Evolutionary conservation across 2,888 invertebrate genomes (phyloP).

Genomic region (Tachystola acroxantha): DNA sequence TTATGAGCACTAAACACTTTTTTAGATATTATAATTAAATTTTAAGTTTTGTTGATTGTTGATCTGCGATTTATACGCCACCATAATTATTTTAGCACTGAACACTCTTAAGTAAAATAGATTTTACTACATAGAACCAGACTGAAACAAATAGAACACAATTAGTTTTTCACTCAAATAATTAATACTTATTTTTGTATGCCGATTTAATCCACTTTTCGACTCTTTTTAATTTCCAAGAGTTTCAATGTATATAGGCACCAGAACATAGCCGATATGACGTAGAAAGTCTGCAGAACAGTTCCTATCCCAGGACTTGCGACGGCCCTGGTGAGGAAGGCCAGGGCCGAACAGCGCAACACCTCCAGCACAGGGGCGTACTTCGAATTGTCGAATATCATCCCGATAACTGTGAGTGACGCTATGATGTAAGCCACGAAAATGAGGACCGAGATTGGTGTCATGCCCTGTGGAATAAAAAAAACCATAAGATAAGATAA

Average conservation of each 20-base stretch:
- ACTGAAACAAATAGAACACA: too few relatives aligned
- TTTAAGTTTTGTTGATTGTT: too few relatives aligned
- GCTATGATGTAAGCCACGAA: slow-evolving; percentile 82
- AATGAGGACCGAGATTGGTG: slow-evolving; percentile 75
- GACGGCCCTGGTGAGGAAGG: slow-evolving; percentile 63
- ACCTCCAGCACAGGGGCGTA: slow-evolving; percentile 81
- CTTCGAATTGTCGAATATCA: slow-evolving; percentile 83
- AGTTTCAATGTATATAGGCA: slow-evolving; percentile 78
- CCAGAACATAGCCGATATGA: slow-evolving; percentile 81
- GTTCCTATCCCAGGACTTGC: slow-evolving; percentile 55
- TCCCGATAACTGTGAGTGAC: slow-evolving; percentile 83
- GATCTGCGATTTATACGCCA: too few relatives aligned
- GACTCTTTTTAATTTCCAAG: slow-evolving; percentile 71
- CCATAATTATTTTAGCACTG: too few relatives aligned
- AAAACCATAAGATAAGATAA: too few relatives aligned
- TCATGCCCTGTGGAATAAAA: slow-evolving; percentile 77
- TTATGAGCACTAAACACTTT: too few relatives aligned
- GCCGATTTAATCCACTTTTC: slow-evolving; percentile 38
- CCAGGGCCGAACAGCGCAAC: slow-evolving; percentile 80
- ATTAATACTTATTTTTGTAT: too few relatives aligned
- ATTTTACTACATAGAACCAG: too few relatives aligned
- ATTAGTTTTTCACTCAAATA: too few relatives aligned
- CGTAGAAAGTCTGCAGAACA: slow-evolving; percentile 73
- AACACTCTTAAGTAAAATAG: too few relatives aligned
- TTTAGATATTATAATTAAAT: too few relatives aligned